Evolutionary conservation across 2,113 vertebrate species (phyloP), one percentile per base, ranked within the genome.

Genomic region (Ornithorhynchus anatinus): DNA sequence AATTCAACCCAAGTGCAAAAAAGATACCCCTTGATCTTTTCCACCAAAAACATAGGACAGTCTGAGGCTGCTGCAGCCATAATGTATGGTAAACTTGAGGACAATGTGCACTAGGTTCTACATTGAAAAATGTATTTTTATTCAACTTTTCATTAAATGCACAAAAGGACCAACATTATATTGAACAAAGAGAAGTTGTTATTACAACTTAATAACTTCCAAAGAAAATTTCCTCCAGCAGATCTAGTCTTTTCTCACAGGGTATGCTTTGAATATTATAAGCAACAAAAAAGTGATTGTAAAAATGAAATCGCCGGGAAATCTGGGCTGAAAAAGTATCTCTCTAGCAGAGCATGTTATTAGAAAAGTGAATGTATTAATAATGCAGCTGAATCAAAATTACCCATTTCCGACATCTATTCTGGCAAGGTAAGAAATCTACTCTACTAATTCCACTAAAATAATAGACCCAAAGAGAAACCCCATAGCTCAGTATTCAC

Each of bases 61-160:
- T n/a, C n/a, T n/a, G n/a, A n/a, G n/a, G n/a, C n/a, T n/a, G n/a
- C n/a, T n/a, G n/a, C n/a, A n/a, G n/a, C n/a, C n/a, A n/a, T n/a
- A n/a, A 43, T 40, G 27, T 33, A 62, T 5, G 14, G 27, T 31
- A 23, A 15, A 61, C 0, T 38, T 54, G 60, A 9, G 2, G 2
- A 47, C 2, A 38, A 16, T 5, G 8, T 22, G 61, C 9, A 1
- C 17, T 10, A 42, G 35, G 51, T 25, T 54, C 13, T 17, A 7
- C 8, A 10, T 33, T 45, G 80, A 74, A 35, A 45, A 31, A 50
- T 50, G 31, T 61, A 16, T 51, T 80, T 17, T 77, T 62, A 5
- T 31, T 66, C 64, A 75, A 66, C n/a, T 39, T 84, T 79, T 37
- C 10, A 23, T 58, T 64, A 77, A 67, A 31, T 8, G 31, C 6